phyloP scores from a whole-genome alignment of 2,888 invertebrate genomes.

The Diplolepis rosae region DNA sequence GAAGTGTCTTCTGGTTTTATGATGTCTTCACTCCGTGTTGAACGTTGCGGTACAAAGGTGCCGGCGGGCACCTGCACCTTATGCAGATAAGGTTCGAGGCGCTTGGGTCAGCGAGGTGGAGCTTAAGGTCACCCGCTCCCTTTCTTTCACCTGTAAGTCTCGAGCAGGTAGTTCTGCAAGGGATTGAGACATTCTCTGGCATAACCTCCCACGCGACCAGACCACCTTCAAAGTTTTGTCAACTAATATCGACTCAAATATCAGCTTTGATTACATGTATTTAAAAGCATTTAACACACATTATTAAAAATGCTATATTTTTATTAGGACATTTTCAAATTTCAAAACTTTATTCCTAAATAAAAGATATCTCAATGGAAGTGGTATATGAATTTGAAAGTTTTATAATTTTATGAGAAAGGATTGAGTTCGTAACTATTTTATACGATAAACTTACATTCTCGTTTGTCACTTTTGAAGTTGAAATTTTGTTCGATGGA shows the following conservation, averaged over 20 bases:
- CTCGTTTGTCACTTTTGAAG: too few species aligned
- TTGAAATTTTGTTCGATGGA: too few species aligned
- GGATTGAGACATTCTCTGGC: slow-evolving; percentile 62
- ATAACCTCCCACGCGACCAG: slow-evolving; percentile 64
- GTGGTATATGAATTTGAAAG: too few species aligned
- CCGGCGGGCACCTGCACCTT: slow-evolving; percentile 70
- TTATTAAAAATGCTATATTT: too few species aligned
- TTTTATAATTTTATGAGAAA: too few species aligned
- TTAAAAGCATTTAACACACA: not conserved
- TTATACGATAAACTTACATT: too few species aligned
- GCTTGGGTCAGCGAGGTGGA: slow-evolving; percentile 51
- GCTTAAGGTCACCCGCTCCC: slow-evolving; percentile 55
- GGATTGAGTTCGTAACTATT: too few species aligned
- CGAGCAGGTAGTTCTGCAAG: slow-evolving; percentile 61
- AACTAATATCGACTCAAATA: slow-evolving; percentile 8
- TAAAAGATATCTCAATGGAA: too few species aligned
- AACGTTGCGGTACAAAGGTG: slow-evolving; percentile 60
- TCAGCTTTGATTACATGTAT: not conserved
- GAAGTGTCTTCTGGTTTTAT: slow-evolving; percentile 31
- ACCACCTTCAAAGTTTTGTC: slow-evolving; percentile 58
- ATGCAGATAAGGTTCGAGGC: slow-evolving; percentile 67
- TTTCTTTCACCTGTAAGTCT: slow-evolving; percentile 44
- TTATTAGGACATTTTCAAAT: too few species aligned
- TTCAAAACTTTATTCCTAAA: too few species aligned
- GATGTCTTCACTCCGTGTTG: slow-evolving; percentile 39